These are phyloP conservation scores for Tenthredo livida DNA, from an alignment of 2,888 invertebrate species.

Conservation along the genomic window DNA sequence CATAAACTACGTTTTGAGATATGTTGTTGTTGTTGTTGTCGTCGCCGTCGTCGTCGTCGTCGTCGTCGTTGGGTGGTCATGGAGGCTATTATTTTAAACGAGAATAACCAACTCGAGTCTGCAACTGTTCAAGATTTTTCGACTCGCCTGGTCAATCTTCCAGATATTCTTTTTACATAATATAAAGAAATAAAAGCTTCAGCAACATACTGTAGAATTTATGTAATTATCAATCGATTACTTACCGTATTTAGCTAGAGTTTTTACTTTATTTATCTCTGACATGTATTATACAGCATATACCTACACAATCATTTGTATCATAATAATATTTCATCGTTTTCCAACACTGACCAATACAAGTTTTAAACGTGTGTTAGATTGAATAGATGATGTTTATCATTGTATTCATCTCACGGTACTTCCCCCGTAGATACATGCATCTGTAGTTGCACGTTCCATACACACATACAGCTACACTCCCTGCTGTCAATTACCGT, in stretches of 20 bases:
- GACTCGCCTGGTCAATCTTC: not conserved
- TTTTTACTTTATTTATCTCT: not conserved
- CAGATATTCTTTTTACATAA: not conserved
- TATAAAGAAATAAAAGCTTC: not conserved
- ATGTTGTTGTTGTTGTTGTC: not conserved
- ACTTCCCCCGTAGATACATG: not conserved
- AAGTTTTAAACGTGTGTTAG: not conserved
- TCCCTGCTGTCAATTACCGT: not conserved
- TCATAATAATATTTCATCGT: not conserved
- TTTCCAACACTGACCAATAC: not conserved
- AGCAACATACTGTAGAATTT: not conserved
- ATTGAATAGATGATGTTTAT: not conserved
- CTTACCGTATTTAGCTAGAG: not conserved
- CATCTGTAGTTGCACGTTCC: not conserved
- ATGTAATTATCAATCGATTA: conserved; percentile 39
- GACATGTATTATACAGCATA: not conserved
- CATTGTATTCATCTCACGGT: not conserved
- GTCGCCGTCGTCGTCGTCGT: not conserved
- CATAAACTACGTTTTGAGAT: not conserved
- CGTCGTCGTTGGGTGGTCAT: not conserved
- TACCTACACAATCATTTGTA: not conserved
- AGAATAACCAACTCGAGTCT: not conserved
- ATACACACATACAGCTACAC: not conserved
- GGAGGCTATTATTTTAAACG: conserved; percentile 9
- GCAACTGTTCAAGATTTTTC: not conserved